phyloP scores from a whole-genome alignment of 64 coral and sea anemone species.

The Porites australiensis region DNA sequence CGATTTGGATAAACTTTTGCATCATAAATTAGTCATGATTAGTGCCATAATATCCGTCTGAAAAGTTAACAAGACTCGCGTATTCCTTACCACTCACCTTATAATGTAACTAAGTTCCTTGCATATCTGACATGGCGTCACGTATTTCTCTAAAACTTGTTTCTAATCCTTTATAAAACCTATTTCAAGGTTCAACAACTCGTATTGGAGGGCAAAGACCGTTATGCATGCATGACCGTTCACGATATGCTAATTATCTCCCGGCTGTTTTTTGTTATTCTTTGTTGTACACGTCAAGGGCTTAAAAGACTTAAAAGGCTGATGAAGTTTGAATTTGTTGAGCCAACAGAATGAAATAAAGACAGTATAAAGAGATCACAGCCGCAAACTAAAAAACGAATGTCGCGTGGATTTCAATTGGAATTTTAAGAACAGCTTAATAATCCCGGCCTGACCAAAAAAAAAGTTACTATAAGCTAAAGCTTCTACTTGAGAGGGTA shows the following conservation, averaged over 20 bases:
- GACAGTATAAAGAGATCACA: background rate
- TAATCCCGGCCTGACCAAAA: background rate
- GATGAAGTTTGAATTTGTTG: slow-evolving; percentile 28
- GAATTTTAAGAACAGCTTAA: background rate
- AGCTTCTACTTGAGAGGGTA: too few relatives aligned
- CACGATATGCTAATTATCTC: background rate
- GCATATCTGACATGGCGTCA: background rate
- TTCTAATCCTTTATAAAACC: background rate
- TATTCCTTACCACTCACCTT: too few relatives aligned
- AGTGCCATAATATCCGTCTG: too few relatives aligned
- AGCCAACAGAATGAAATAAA: background rate
- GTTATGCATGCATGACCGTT: slow-evolving; percentile 1
- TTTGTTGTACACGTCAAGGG: slow-evolving; percentile 8
- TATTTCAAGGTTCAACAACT: slow-evolving; percentile 8
- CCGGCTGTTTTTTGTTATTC: background rate
- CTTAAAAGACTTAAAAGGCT: background rate
- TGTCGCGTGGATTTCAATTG: background rate
- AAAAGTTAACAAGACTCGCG: too few relatives aligned
- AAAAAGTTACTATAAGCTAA: background rate
- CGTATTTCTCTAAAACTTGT: too few relatives aligned
- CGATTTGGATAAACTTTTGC: too few relatives aligned
- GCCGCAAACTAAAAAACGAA: background rate
- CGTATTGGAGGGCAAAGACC: background rate
- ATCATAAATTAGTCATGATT: too few relatives aligned
- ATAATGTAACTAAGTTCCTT: background rate